Evolutionary conservation across 2,797 vertebrate species (phyloP).

Genomic region (Coluber constrictor): DNA sequence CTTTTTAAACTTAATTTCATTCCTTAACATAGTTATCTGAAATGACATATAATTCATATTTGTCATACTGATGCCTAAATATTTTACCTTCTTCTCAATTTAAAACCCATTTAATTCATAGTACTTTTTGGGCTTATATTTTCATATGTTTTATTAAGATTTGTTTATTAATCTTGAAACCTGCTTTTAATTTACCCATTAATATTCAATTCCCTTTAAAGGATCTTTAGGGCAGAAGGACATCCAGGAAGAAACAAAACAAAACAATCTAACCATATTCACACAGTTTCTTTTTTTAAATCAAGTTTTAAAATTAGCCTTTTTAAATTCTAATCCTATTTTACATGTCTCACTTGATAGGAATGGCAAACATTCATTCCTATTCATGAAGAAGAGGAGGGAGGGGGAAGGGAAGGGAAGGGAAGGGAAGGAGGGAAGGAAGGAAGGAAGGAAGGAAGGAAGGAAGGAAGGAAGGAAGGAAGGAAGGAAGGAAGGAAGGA

Average conservation of each 20-base stretch:
- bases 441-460: not conserved
- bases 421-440: not conserved
- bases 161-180: not conserved
- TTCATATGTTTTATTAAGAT: not conserved
- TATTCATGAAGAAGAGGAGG: no score
- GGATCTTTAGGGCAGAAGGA: not conserved
- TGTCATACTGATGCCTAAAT: not conserved
- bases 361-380: no score
- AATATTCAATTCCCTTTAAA: not conserved
- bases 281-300: not conserved
- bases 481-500: no score
- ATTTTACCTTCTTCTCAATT: not conserved
- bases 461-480: not conserved
- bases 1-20: not conserved
- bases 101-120: not conserved
- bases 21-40: not conserved
- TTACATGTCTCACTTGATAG: no score
- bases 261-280: not conserved
- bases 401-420: not conserved
- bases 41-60: not conserved
- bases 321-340: not conserved
- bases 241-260: not conserved
- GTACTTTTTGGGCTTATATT: not conserved
- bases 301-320: not conserved
- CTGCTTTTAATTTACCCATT: not conserved